A percentile compares a stretch with the other conserved stretches of the same genome.
These are phyloP conservation scores for Paralvinella palmiformis DNA, from an alignment of 1,140 invertebrate genomes.

Conservation along the genomic window DNA sequence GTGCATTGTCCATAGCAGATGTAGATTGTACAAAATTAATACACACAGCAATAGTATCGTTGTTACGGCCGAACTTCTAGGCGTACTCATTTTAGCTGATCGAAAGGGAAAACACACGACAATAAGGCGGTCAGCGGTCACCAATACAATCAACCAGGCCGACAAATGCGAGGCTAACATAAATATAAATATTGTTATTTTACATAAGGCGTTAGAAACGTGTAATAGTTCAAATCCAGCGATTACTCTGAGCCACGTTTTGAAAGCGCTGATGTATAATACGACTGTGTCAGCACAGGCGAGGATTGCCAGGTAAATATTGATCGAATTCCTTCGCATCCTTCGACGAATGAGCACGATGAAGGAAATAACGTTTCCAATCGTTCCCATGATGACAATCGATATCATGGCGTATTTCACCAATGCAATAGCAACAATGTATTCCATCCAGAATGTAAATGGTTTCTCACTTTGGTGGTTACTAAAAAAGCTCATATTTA, in stretches of 20 bases:
- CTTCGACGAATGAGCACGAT: conserved; percentile 33
- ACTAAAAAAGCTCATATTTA: neutral
- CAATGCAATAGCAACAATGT: no score
- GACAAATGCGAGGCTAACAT: conserved; percentile 7
- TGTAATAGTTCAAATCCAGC: conserved; percentile 12
- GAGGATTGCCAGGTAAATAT: conserved; percentile 42
- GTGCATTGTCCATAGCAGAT: conserved; percentile 10
- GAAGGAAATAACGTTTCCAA: conserved; percentile 39
- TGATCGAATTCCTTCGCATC: conserved; percentile 37
- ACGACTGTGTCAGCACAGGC: conserved; percentile 43
- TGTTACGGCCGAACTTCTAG: neutral
- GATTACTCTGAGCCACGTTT: conserved; percentile 37
- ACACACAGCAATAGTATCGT: conserved; percentile 5
- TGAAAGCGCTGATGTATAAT: conserved; percentile 39
- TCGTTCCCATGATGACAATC: conserved; percentile 33
- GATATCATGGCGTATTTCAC: conserved; percentile 24
- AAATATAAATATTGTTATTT: conserved; percentile 5
- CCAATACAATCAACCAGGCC: conserved; percentile 14
- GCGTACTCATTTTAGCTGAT: conserved; percentile 5
- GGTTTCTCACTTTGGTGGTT: neutral
- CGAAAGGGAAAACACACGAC: conserved; percentile 17
- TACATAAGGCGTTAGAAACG: neutral
- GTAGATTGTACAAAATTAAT: conserved; percentile 1
- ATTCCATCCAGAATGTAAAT: no score
- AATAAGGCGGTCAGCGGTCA: conserved; percentile 14